phyloP scores from a whole-genome alignment of 2,797 vertebrate species.

The Onychomys arenicola region DNA sequence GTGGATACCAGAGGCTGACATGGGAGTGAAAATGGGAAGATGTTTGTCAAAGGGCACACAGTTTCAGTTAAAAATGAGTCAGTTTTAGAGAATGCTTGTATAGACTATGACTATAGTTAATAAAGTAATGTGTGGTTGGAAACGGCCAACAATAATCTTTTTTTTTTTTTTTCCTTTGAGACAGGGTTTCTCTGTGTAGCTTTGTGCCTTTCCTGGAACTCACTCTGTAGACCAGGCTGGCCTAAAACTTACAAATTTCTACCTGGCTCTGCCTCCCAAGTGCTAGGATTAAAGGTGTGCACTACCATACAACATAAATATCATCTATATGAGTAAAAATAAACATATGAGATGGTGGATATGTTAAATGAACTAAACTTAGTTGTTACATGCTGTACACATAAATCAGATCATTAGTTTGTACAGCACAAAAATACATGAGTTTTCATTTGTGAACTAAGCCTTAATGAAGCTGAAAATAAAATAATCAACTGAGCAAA shows the following conservation, averaged over 20 bases:
- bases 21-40: too few species aligned
- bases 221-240: too few species aligned
- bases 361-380: background rate
- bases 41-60: background rate
- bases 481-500: background rate
- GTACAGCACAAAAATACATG: background rate
- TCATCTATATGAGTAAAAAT: background rate
- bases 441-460: background rate
- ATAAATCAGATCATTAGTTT: background rate
- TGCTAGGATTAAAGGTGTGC: too few species aligned
- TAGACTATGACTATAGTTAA: background rate
- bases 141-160: background rate
- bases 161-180: too few species aligned
- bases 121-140: background rate
- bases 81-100: background rate
- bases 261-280: too few species aligned
- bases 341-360: too few species aligned
- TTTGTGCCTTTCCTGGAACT: too few species aligned
- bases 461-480: constrained; percentile 40
- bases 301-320: background rate
- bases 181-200: too few species aligned
- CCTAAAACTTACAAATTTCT: too few species aligned
- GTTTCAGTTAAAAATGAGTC: background rate
- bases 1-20: background rate
- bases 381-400: background rate